phyloP scores from a whole-genome alignment of 2,113 vertebrate species.

The Gobiocypris rarus region DNA sequence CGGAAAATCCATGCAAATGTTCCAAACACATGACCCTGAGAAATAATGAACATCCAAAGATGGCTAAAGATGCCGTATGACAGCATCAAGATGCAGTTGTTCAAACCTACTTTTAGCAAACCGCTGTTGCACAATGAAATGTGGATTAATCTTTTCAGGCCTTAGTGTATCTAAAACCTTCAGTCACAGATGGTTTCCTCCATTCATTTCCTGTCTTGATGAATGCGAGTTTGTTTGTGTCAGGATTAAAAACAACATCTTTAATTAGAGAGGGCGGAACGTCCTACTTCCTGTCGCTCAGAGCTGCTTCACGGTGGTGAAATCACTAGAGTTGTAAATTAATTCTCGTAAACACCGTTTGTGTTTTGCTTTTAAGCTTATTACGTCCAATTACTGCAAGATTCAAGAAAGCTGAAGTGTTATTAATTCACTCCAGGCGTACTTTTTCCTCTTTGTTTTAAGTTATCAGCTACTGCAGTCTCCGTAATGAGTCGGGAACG shows the following conservation, averaged over 20 bases:
- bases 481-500: slow-evolving; percentile 5
- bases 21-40: not conserved
- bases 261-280: slow-evolving; percentile 14
- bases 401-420: slow-evolving; percentile 62
- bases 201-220: slow-evolving; percentile 28
- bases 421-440: slow-evolving; percentile 69
- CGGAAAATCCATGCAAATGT: not conserved
- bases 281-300: not conserved
- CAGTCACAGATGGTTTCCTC: slow-evolving; percentile 28
- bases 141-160: not conserved
- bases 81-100: not conserved
- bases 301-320: slow-evolving; percentile 16
- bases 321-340: slow-evolving; percentile 66
- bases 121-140: not conserved
- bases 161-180: not conserved
- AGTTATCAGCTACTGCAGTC: slow-evolving; percentile 5
- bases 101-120: not conserved
- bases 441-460: slow-evolving; percentile 37
- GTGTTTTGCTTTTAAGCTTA: slow-evolving; percentile 60
- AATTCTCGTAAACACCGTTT: slow-evolving; percentile 64
- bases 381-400: slow-evolving; percentile 68
- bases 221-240: not conserved
- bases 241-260: slow-evolving; percentile 17
- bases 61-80: not conserved
- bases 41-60: not conserved